Percentiles rank a stretch among this genome's conserved stretches.
Evolutionary conservation across 2,797 vertebrate genomes (phyloP).

Genomic region (Lerista edwardsae): DNA sequence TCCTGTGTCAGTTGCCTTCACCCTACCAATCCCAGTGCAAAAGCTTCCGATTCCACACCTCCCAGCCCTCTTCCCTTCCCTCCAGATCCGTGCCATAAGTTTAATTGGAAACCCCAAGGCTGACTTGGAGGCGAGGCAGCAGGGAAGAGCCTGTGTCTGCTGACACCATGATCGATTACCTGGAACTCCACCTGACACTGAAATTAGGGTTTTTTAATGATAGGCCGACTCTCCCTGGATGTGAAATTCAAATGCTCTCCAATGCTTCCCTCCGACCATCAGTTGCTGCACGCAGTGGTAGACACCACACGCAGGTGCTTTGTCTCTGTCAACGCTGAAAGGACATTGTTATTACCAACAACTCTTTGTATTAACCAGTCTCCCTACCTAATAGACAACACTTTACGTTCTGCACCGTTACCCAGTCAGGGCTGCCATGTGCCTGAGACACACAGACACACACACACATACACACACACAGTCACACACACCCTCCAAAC

Average conservation of each 20-base stretch:
- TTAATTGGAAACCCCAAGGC: slow-evolving; percentile 87
- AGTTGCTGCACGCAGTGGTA: slow-evolving; percentile 86
- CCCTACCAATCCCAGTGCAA: background rate
- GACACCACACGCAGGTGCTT: slow-evolving; percentile 91
- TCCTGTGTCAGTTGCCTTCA: background rate
- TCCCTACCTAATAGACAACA: slow-evolving; percentile 91
- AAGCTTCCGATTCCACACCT: slow-evolving; percentile 3
- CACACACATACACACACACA: no score
- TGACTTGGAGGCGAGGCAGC: slow-evolving; percentile 86
- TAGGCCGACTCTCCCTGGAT: slow-evolving; percentile 91
- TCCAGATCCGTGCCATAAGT: slow-evolving; percentile 81
- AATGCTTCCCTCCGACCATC: slow-evolving; percentile 90
- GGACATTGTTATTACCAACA: slow-evolving; percentile 96
- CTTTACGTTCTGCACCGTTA: slow-evolving; percentile 90
- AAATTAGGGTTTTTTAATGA: slow-evolving; percentile 96
- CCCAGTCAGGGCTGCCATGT: slow-evolving; percentile 81
- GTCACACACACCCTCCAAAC: slow-evolving; percentile 38
- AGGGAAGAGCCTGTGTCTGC: slow-evolving; percentile 84
- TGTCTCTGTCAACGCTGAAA: slow-evolving; percentile 94
- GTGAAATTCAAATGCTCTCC: slow-evolving; percentile 94
- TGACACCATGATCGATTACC: slow-evolving; percentile 95
- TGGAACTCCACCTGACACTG: slow-evolving; percentile 94
- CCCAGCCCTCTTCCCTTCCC: slow-evolving; percentile 25
- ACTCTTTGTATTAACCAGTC: slow-evolving; percentile 94
- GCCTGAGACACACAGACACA: slow-evolving; percentile 69